Conservation (phyloP, 2,113 vertebrate genomes). For the Isichthys henryi region DNA sequence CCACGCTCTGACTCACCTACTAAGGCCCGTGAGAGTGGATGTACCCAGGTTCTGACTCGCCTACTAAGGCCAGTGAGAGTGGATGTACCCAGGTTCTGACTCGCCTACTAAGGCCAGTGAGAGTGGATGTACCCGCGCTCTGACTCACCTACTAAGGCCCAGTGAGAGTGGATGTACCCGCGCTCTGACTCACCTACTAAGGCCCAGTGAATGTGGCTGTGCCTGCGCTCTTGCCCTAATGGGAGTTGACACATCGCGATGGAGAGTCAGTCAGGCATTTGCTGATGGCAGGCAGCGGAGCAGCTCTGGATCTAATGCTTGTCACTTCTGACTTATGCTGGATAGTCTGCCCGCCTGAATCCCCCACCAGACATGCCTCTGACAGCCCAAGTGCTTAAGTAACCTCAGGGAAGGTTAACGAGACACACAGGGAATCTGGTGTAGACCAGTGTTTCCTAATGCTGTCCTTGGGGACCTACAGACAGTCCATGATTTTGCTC, state of each 20-base stretch:
- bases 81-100: not conserved
- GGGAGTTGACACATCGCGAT: constrained; percentile 24
- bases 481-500: not conserved
- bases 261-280: constrained; percentile 29
- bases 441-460: not conserved
- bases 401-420: constrained; percentile 37
- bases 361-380: not conserved
- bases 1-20: not conserved
- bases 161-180: not conserved
- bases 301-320: constrained; percentile 26
- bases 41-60: not conserved
- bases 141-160: not conserved
- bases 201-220: not conserved
- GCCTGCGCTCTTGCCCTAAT: constrained; percentile 21
- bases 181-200: not conserved
- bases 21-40: not conserved
- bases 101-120: not conserved
- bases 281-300: constrained; percentile 32
- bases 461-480: not conserved
- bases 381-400: constrained; percentile 12
- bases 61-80: not conserved
- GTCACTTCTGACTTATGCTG: constrained; percentile 39
- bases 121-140: not conserved
- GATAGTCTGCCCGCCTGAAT: constrained; percentile 16
- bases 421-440: not conserved